Evolutionary conservation across 1,140 invertebrate genomes (phyloP).

Genomic region (Pachypeltis micranthus): DNA sequence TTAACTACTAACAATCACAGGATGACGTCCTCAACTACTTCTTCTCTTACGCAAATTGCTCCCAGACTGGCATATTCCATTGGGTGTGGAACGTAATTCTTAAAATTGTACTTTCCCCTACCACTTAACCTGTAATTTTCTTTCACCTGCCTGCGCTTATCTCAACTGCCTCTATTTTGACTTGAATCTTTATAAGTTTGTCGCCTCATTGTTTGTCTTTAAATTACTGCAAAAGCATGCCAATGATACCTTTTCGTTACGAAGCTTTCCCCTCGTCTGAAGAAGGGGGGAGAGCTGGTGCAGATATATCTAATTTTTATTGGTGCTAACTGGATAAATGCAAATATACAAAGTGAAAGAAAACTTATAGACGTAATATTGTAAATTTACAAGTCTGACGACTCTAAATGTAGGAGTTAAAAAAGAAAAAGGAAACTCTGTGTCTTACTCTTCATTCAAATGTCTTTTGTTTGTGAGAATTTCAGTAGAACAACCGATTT

Average conservation of each 20-base stretch:
- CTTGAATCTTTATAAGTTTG: neutral
- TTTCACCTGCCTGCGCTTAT: neutral
- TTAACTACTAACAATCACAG: no score
- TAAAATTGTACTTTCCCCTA: no score
- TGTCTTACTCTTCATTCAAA: neutral
- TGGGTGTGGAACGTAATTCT: no score
- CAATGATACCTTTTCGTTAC: no score
- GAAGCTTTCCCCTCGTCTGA: no score
- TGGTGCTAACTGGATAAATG: conserved; percentile 2
- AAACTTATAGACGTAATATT: no score
- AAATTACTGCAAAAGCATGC: no score
- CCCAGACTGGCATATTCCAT: no score
- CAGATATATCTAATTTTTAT: neutral
- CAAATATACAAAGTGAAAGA: neutral
- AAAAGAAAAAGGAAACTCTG: neutral
- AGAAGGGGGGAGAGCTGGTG: neutral
- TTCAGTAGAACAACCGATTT: neutral
- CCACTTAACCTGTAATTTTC: no score
- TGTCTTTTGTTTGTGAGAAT: neutral
- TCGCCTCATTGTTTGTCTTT: neutral
- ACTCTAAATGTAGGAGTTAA: neutral
- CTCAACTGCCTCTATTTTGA: neutral
- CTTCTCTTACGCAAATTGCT: no score
- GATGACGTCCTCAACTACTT: no score
- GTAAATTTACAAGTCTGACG: conserved; percentile 6